Base-by-base conservation (phyloP, 2,888 invertebrate genomes). In the Hemithea aestivaria region DNA sequence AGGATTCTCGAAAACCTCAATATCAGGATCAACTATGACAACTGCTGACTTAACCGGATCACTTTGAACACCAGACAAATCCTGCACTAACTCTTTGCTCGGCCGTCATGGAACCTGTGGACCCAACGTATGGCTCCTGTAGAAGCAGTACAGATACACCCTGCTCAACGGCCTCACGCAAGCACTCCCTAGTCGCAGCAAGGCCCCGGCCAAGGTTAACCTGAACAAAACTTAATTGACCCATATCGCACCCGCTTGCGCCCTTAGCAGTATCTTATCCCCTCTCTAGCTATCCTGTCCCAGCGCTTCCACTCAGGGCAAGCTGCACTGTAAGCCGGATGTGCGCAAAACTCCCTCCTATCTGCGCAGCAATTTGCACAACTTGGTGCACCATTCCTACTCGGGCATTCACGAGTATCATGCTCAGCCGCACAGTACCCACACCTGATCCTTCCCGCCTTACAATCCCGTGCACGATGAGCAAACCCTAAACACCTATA, bases 401-500 rank as follows among this genome's bases (percentile, higher is more conserved):
- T 1, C 3, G 33, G 29, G 10, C 39, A 39, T 1, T 24, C 33
- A 1, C 39, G 24, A 1, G 39, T 34, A 3, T 39, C 39, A 8
- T 39, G 39, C 1, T 16, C 20, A 4, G 1, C 24, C 2, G 27
- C 32, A 9, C 38, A 38, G 21, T 28, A 28, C 0, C 38, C 38
- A 7, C 38, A 38, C 0, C 20, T 9, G 1, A 20, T 8, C 21
- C 20, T 7, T 5, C 1, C 7, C 1, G 24, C 9, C 2, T 9
- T 7, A 9, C 38, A 38, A 4, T 38, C 38, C 1, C 27, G 4
- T 7, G 27, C 39, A 0, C 20, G 7, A 12, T 39, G 39, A 2
- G 24, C n/a, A 20, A 38, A 38, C 7, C 29, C 34, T 1, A 34
- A 21, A 7, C 39, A 39, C 7, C 26, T 9, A 27, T 27, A 38